Base-by-base conservation (phyloP, 2,888 invertebrate genomes). In the Apamea sordens region DNA sequence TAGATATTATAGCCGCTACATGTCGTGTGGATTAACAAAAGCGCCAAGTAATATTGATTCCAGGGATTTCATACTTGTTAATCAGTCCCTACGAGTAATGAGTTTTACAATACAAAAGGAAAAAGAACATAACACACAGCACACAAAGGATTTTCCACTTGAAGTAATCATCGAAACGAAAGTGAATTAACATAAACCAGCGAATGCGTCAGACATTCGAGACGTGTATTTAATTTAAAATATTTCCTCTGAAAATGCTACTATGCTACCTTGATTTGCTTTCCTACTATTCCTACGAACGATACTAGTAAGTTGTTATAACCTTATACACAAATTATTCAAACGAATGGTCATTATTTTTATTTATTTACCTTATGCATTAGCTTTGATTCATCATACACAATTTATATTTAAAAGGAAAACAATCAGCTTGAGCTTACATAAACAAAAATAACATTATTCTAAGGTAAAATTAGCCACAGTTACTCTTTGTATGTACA, bases 71-170 rank as follows among this genome's bases (percentile, higher is more conserved):
- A 50, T 44, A 32, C 32, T 1, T 53, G 24, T 13, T 32, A 75
- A 7, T 36, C 7, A 41, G 15, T 68, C 41, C 24, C 10, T 44
- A 56, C 7, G n/a, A 44, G 7, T 59, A 21, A 15, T 21, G 47
- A 41, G 59, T 65, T 41, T 41, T 11, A 50, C 5, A 21, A 74
- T 6, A 50, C 56, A 68, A 53, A 36, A 56, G 15, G 24, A 18
- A 56, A 64, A 61, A 28, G 8, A 70, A 53, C 64, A 63, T 24
- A 53, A 56, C 64, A 83, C 41, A 7, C 41, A 41, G 7, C 41
- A 7, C 41, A 41, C 64, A 73, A 82, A 65, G 41, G 32, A 73
- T 71, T 80, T 85, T 80, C 67, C 59, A 72, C n/a, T n/a, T 63
- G 24, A 56, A 63, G n/a, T 64, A 28, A 68, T 68, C 47, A 73